A percentile compares a stretch with the other conserved stretches of the same genome.
These are phyloP conservation scores for Psococerastis gibbosa DNA, from an alignment of 2,888 invertebrate genomes.

Conservation along the genomic window DNA sequence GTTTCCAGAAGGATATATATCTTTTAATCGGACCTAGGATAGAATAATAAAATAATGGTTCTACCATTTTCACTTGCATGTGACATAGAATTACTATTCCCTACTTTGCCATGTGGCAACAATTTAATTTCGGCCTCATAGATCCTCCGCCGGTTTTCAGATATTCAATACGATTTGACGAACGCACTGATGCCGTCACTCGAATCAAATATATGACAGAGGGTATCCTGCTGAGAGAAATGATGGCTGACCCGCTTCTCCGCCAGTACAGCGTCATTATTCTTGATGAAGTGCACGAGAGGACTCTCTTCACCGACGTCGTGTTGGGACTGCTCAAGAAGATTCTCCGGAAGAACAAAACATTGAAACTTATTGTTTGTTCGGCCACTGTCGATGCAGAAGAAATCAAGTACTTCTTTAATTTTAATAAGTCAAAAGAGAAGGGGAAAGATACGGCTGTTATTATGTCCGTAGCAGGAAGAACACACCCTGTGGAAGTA, in stretches of 20 bases:
- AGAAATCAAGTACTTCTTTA: constrained; percentile 61
- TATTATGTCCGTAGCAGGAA: constrained; percentile 73
- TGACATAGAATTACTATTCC: too few relatives aligned
- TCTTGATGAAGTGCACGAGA: constrained; percentile 90
- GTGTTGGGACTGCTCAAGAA: constrained; percentile 86
- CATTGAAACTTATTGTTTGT: constrained; percentile 67
- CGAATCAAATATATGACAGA: constrained; percentile 87
- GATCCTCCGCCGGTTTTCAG: too few relatives aligned
- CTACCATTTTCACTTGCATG: too few relatives aligned
- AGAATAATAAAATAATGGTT: too few relatives aligned
- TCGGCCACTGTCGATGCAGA: constrained; percentile 94
- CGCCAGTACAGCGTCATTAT: constrained; percentile 75
- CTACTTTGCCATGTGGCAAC: too few relatives aligned
- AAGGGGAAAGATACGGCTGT: constrained; percentile 44
- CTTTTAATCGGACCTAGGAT: too few relatives aligned
- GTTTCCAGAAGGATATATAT: too few relatives aligned
- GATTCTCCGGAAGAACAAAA: constrained; percentile 66
- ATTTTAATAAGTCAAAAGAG: constrained; percentile 30
- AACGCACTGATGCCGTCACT: constrained; percentile 32
- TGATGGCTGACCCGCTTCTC: constrained; percentile 85
- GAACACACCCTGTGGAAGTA: constrained; percentile 71
- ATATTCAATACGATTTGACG: constrained; percentile 67
- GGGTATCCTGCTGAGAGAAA: constrained; percentile 82
- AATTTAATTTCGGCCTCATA: too few relatives aligned
- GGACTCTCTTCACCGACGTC: constrained; percentile 83